Evolutionary conservation across 2,888 invertebrate species (phyloP), one percentile per base, ranked within the genome.

Genomic region (Emesis castigata): DNA sequence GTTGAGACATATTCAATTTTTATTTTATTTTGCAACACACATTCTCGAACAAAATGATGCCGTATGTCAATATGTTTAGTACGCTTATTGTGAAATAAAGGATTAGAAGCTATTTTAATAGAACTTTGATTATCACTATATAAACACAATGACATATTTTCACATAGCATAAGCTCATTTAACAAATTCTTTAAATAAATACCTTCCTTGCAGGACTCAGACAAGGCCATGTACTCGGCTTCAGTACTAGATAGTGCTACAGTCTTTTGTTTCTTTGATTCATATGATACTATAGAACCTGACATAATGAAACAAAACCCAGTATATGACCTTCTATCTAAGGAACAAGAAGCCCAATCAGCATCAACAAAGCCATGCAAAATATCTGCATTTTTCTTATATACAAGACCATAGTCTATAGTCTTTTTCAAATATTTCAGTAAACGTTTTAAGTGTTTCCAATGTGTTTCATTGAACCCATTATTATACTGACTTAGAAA

Each of bases 321-420:
- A 14, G 88, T 86, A 76, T 87, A 89, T 1, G 92, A 94, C 89
- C 90, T 93, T 90, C 93, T 91, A 64, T 79, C 83, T 14, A 71
- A 1, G 20, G 11, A 16, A 61, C 66, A n/a, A 29, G 14, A 16
- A 2, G 68, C 81, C 81, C 83, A 83, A 58, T 83, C 83, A n/a
- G 81, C 75, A 75, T 83, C 83, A 18, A 69, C 76, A 73, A 53
- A 76, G 8, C 75, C 75, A 4, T 26, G 2, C 34, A 75, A 4
- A 14, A 64, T 18, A 58, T 5, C 11, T 26, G 62, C 18, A 22
- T 61, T 34, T 31, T 73, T 66, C 4, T 3, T 22, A 72, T 61
- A 75, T 11, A 31, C 68, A 68, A 79, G 68, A 26, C 75, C 61
- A 69, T 56, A 79, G 34, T 39, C 3, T 48, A 69, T 75, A 56